Evolutionary conservation across 2,888 invertebrate species (phyloP).

Genomic region (Hemaris fuciformis): DNA sequence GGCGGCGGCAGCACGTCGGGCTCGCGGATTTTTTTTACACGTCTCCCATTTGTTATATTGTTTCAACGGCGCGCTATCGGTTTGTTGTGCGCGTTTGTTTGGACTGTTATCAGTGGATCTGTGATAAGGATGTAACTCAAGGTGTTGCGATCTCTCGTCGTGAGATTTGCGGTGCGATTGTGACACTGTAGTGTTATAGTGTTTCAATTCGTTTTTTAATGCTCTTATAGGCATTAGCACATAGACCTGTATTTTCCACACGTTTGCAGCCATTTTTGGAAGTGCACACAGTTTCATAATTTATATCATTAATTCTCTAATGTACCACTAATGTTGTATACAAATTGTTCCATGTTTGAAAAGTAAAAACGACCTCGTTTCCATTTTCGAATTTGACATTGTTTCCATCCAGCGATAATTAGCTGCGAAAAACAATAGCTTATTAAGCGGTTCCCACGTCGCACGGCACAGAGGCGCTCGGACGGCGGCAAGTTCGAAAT

Average conservation of each 20-base stretch:
- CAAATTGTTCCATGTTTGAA: not conserved
- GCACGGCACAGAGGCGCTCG: conserved; percentile 24
- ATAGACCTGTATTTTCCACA: not conserved
- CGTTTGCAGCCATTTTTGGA: not conserved
- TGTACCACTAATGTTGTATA: too few species aligned
- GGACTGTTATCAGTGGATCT: conserved; percentile 44
- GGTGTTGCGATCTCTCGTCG: conserved; percentile 43
- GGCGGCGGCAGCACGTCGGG: conserved; percentile 56
- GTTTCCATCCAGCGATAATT: not conserved
- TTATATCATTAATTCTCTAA: not conserved
- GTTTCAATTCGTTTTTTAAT: not conserved
- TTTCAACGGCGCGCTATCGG: conserved; percentile 45
- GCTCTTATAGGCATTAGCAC: not conserved
- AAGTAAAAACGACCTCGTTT: not conserved
- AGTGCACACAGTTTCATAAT: not conserved
- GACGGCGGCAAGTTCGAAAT: conserved; percentile 37
- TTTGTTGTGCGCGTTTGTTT: conserved; percentile 34
- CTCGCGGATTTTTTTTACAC: conserved; percentile 53
- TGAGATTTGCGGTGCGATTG: conserved; percentile 31
- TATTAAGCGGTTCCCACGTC: conserved; percentile 14
- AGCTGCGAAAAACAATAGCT: not conserved
- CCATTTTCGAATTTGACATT: not conserved
- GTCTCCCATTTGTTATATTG: conserved; percentile 50
- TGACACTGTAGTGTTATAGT: conserved; percentile 5
- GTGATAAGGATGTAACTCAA: conserved; percentile 47